phyloP scores from a whole-genome alignment of 2,113 vertebrate genomes.

The Sprattus sprattus region DNA sequence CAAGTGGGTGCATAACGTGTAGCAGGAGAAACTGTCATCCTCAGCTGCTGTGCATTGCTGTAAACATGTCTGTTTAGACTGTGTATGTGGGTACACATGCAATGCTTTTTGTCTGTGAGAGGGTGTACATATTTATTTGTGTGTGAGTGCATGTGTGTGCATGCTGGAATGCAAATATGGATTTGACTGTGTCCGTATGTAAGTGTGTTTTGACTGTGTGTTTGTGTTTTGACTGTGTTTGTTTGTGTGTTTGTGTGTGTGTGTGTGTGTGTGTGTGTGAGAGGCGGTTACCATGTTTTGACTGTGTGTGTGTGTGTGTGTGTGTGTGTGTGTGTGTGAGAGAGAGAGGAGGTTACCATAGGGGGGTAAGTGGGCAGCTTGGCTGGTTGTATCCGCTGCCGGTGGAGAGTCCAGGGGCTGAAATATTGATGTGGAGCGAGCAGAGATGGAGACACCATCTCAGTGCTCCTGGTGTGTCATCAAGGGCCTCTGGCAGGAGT shows the following conservation, averaged over 20 bases:
- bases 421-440: constrained; percentile 14
- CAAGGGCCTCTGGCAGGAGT: not conserved
- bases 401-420: not conserved
- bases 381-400: not conserved
- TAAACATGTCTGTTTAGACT: not conserved
- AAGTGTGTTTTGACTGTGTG: not conserved
- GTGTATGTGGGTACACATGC: not conserved
- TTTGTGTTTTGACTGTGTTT: not conserved
- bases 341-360: not conserved
- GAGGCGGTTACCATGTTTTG: not conserved
- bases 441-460: not conserved
- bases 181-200: too few relatives aligned
- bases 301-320: not conserved
- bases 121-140: not conserved
- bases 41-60: not conserved
- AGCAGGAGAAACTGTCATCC: not conserved
- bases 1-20: not conserved
- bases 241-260: not conserved
- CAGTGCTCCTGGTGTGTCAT: constrained; percentile 1
- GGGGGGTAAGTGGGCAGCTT: not conserved
- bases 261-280: not conserved
- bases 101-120: not conserved
- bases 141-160: not conserved
- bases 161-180: too few relatives aligned
- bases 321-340: not conserved